Conservation (phyloP, 30 jellyfish, hydroid and myxozoan species). For the Turritopsis dohrnii region DNA sequence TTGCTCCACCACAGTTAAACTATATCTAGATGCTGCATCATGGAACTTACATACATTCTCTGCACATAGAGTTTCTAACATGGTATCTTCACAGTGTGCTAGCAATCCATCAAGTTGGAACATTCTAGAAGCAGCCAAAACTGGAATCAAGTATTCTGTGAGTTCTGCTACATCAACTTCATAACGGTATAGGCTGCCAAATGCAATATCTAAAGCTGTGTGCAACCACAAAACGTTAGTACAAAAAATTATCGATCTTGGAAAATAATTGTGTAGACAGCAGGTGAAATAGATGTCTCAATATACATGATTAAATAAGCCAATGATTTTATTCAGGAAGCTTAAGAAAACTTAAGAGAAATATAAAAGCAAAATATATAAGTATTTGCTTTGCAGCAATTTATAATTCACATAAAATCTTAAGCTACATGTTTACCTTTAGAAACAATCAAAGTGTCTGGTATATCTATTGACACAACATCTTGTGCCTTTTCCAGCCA, state of each 20-base stretch:
- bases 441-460: slow-evolving; percentile 56
- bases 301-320: background rate
- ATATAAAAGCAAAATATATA: background rate
- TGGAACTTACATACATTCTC: slow-evolving; percentile 64
- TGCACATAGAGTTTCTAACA: slow-evolving; percentile 75
- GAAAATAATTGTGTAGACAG: too few species aligned
- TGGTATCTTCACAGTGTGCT: slow-evolving; percentile 74
- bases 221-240: background rate
- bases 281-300: background rate
- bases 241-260: too few species aligned
- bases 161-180: slow-evolving; percentile 65
- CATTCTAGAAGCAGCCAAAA: slow-evolving; percentile 83
- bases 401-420: background rate
- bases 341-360: background rate
- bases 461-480: slow-evolving; percentile 46
- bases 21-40: slow-evolving; percentile 76
- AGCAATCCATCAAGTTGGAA: slow-evolving; percentile 74
- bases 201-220: slow-evolving; percentile 81
- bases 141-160: slow-evolving; percentile 67
- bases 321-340: background rate
- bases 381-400: too few species aligned
- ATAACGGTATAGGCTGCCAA: slow-evolving; percentile 91
- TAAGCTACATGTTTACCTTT: slow-evolving; percentile 33
- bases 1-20: slow-evolving; percentile 50
- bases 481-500: slow-evolving; percentile 72